Base-by-base conservation (phyloP, 2,113 vertebrate species). In the Podarcis cretensis region DNA sequence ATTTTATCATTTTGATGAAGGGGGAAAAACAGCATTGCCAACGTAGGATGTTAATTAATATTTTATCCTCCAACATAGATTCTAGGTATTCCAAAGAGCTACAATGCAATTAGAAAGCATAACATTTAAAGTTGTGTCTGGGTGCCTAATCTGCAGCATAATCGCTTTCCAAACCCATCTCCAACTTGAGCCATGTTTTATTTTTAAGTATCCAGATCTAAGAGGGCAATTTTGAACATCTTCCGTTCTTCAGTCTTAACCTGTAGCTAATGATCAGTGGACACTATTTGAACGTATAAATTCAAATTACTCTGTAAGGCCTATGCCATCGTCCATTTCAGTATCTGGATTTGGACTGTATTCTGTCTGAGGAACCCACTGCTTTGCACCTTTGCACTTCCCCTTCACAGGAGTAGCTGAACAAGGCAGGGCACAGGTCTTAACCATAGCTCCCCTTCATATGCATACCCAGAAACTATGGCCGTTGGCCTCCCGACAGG, bases 61-160 rank as follows among this genome's bases (percentile, higher is more conserved):
- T 93, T 94, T 95, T 93, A 94, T 92, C 89, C 91, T 92, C 85
- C 69, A 88, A 79, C 86, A 92, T 89, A 92, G 90, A 90, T 95
- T 78, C 89, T 91, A 90, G 88, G 43, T 93, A 89, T 94, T 96
- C 94, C 90, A 89, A 90, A 94, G 90, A 93, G 91, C 89, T 95
- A 90, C 90, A 91, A 94, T 89, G 86, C 87, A 90, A 84, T 95
- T 87, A 76, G 90, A 87, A 81, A 92, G 93, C 92, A 85, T 66
- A 95, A 77, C 94, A 75, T 95, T 90, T 59, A 93, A 87, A 27
- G 76, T 96, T 94, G 57, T 65, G 21, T 12, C 0, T 4, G 6
- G 35, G 59, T 78, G 7, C 66, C 23, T 83, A 65, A 93, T 88
- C 91, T 90, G 91, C 93, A 94, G 91, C 90, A 92, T 91, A 95